Base-by-base conservation (phyloP, 1,140 invertebrate genomes). In the Notospermus geniculatus region DNA sequence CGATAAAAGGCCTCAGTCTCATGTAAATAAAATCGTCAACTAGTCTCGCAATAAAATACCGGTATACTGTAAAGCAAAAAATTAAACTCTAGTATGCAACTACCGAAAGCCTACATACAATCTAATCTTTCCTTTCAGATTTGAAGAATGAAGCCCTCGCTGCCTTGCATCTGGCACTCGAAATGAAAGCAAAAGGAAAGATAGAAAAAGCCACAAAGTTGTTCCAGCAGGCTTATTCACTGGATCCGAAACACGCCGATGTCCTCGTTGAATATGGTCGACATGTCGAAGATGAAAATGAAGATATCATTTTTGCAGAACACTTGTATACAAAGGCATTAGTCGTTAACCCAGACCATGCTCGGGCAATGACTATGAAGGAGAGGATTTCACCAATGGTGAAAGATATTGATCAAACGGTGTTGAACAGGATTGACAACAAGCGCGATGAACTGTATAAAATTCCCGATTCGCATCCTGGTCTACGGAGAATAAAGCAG, bases 251-350 rank as follows among this genome's bases (percentile, higher is more conserved):
- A 66, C 91, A 97, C 83, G 90, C 94, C 1, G 93, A 97, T 71
- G 88, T 97, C 53, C 80, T 98, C 13, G 92, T 91, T 70, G 87
- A 91, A 67, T 97, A 94, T 81, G 95, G 95, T 28, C 92, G 97
- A 80, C 95, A 95, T 80, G 78, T 97, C 27, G 95, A 98, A 80
- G 46, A 50, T 27, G 46, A 50, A 50, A 86, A 91, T 67, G 87
- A 91, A 30, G 91, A 98, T 82, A 82, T 97, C 25, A 85, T 97
- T 1, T 86, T 87, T 75, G 96, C 96, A 2, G 93, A 98, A 83
- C 90, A 92, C 71, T 85, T 93, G 66, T 97, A 95, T 78, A 85
- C 86, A 9, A 83, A 87, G 78, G 95, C 95, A 7, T 81, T 98
- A 43, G 87, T 87, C 39, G 87, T 90, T 57, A 88, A 89, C 78